These are phyloP conservation scores for Lamprologus callipterus DNA, from an alignment of 2,113 vertebrate genomes.

Conservation along the genomic window DNA sequence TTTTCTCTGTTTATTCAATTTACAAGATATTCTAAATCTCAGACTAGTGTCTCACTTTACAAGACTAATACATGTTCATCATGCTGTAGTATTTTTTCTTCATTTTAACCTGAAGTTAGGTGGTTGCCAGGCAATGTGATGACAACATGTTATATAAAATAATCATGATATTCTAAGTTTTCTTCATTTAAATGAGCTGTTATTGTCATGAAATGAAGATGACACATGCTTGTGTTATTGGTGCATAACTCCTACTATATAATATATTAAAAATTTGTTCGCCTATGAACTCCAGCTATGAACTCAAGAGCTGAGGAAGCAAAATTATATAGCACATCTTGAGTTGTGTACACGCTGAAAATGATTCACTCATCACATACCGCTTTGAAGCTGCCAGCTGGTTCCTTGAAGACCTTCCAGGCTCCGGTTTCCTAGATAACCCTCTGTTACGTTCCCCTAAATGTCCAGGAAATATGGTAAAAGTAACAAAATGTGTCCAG, in stretches of 20 bases:
- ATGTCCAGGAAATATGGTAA: neutral
- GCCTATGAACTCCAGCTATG: neutral
- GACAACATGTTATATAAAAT: neutral
- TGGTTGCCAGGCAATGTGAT: neutral
- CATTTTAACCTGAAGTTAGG: neutral
- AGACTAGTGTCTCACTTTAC: neutral
- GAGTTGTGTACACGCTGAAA: neutral
- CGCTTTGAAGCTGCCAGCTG: neutral
- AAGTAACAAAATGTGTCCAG: neutral
- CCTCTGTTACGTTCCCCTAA: neutral
- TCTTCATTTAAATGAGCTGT: neutral
- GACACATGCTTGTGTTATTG: neutral
- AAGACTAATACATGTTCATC: neutral
- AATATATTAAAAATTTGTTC: neutral
- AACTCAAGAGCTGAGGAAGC: neutral
- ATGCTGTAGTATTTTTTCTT: neutral
- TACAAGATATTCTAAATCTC: neutral
- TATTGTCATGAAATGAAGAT: neutral
- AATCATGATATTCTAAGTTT: neutral
- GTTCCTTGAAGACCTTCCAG: neutral
- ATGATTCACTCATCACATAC: neutral
- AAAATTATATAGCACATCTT: neutral
- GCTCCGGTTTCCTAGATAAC: neutral
- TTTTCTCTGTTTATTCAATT: neutral
- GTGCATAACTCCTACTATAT: neutral